Base-by-base conservation (phyloP, 2,113 vertebrate species). In the Balaenoptera acutorostrata region DNA sequence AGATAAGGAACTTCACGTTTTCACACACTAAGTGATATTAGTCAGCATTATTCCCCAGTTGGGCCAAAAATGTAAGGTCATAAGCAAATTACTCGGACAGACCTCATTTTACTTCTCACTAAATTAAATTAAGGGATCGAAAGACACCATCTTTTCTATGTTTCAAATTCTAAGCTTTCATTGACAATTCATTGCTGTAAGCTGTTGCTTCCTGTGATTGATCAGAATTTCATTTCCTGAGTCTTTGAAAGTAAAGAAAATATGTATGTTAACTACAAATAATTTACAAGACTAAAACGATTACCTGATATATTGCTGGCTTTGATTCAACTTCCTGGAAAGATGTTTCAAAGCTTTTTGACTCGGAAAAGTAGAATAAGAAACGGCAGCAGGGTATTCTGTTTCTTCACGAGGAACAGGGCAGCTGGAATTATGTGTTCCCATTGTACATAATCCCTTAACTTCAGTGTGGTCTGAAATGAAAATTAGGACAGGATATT, bases 381-480 rank as follows among this genome's bases (percentile, higher is more conserved):
- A 98, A 72, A 99, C 80, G 44, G 97, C 98, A 4, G 98, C 97
- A 13, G 98, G 98, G 49, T 99, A 99, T 83, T 98, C 97, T 0
- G 96, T 99, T 96, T 99, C 98, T 97, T 99, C 98, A 97, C 99
- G 99, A 29, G 99, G 94, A 11, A 97, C 84, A 44, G 99, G 99
- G 33, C 99, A 99, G 94, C 98, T 98, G 7, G 99, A 99, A 96
- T 99, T 99, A 78, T 99, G 97, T 7, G 96, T 98, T 94, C 99
- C 98, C 97, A 96, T 90, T 10, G 98, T 98, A 82, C 99, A 99
- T 25, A 99, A 78, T 71, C 86, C 98, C 78, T 97, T 96, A 61
- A 96, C 8, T 72, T 99, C 98, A 78, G 98, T 98, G 49, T 97
- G 18, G 94, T 98, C 99, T 99, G 97, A 95, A 98, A 98, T 31